Base-by-base conservation (phyloP, 1,140 invertebrate genomes). In the Leptoteleia sp. region DNA sequence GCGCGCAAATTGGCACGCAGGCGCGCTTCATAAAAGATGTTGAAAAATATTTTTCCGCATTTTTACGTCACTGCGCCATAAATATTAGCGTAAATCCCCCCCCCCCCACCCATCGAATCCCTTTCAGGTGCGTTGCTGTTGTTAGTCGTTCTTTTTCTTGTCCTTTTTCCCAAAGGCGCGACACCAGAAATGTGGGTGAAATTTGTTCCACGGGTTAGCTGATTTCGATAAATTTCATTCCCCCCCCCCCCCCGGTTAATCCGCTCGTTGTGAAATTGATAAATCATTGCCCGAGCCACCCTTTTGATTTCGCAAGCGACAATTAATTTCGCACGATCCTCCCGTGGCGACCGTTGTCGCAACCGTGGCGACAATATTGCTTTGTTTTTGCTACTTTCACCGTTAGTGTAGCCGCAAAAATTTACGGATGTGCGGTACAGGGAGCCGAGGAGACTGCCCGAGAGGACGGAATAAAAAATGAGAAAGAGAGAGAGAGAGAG, bases 11-110 rank as follows among this genome's bases (percentile, higher is more conserved):
- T 55, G 64, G 48, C 25, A 68, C 52, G 43, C 3, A 27, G 17
- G n/a, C n/a, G n/a, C n/a, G 12, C 2, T 40, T 37, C 50, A 47
- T 47, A 70, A 55, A 67, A 47, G 47, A 47, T 33, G 8, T 29
- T 16, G 8, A 38, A 61, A 71, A 71, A 37, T 71, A 62, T n/a
- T 71, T 71, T 62, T 71, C 67, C 67, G 67, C 67, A 54, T 71
- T 52, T 62, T 61, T 71, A 59, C 47, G 47, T 38, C 47, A 50
- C 16, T 8, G 1, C 16, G 54, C 38, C 45, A 71, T 71, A 71
- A 71, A 71, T 71, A 61, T 71, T 7, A 12, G 45, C 37, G 13
- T 54, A 37, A 17, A 17, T 42, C 54, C 29, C n/a, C n/a, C n/a
- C n/a, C n/a, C n/a, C n/a, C n/a, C n/a, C n/a, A n/a, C n/a, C n/a